Evolutionary conservation across 2,797 vertebrate species (phyloP).

Genomic region (Halcyon badia): DNA sequence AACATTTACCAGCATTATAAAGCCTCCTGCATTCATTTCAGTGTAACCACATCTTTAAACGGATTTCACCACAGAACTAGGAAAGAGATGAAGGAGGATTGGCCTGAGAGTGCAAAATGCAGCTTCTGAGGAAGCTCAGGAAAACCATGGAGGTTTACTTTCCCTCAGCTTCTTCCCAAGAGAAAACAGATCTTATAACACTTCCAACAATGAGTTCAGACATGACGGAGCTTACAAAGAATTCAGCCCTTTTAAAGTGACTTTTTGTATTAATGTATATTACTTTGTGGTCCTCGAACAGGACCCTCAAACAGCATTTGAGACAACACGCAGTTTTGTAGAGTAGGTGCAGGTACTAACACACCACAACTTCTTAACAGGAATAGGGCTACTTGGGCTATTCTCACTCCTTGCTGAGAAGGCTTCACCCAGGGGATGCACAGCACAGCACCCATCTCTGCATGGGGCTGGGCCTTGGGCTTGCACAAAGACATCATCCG

Average conservation of each 20-base stretch:
- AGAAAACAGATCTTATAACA: not conserved
- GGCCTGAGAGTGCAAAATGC: not conserved
- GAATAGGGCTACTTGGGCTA: not conserved
- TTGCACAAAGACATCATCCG: not conserved
- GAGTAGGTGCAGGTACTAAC: not conserved
- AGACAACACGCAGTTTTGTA: not conserved
- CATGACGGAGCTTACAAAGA: not conserved
- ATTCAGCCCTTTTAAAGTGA: not conserved
- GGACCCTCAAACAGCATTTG: not conserved
- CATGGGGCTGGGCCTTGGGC: too few relatives aligned
- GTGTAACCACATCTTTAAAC: not conserved
- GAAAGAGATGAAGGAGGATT: not conserved
- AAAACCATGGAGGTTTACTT: not conserved
- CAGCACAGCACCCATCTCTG: accelerated
- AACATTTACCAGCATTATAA: not conserved
- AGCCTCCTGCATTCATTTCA: not conserved
- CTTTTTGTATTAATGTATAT: not conserved
- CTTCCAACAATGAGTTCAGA: not conserved
- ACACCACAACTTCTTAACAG: not conserved
- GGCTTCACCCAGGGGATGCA: not conserved
- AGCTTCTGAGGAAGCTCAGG: not conserved
- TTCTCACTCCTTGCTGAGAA: not conserved
- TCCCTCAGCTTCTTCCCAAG: not conserved
- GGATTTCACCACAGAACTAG: not conserved
- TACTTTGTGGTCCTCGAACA: not conserved